Conservation (phyloP, 2,113 vertebrate genomes). For the Aegotheles bennettii region DNA sequence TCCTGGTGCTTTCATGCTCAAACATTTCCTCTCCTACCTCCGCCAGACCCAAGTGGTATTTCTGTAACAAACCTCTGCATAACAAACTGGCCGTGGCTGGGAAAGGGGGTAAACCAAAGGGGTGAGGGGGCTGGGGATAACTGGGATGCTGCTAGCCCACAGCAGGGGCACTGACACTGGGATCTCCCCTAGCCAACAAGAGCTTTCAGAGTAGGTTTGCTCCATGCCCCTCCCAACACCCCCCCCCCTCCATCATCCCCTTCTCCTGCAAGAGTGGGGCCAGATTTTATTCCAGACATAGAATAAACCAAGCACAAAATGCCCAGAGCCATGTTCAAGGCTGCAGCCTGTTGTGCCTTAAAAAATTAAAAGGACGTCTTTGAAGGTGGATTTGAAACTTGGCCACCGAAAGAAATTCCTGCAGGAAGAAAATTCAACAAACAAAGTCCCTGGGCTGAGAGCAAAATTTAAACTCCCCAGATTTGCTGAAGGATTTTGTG, state of each 20-base stretch:
- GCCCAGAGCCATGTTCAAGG: not conserved
- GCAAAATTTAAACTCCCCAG: not conserved
- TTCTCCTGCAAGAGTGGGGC: not conserved
- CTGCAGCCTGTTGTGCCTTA: not conserved
- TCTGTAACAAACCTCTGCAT: not conserved
- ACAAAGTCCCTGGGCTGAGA: not conserved
- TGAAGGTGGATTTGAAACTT: not conserved
- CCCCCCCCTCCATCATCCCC: not conserved
- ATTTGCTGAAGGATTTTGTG: not conserved
- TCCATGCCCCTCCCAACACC: not conserved
- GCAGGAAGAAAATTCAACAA: constrained; percentile 29
- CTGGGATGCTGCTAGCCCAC: not conserved
- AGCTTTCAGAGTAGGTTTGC: not conserved
- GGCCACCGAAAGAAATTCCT: not conserved
- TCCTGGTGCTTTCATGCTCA: not conserved
- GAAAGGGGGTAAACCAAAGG: not conserved
- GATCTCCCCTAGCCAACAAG: not conserved
- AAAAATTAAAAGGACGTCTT: not conserved
- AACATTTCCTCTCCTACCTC: constrained; percentile 3
- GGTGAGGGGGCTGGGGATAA: fast-evolving
- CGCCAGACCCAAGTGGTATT: not conserved
- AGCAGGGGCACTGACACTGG: not conserved
- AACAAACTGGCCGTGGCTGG: fast-evolving
- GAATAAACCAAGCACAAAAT: fast-evolving
- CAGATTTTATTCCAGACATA: not conserved